Evolutionary conservation across 2,888 invertebrate genomes (phyloP).

Genomic region (Clanis bilineata): DNA sequence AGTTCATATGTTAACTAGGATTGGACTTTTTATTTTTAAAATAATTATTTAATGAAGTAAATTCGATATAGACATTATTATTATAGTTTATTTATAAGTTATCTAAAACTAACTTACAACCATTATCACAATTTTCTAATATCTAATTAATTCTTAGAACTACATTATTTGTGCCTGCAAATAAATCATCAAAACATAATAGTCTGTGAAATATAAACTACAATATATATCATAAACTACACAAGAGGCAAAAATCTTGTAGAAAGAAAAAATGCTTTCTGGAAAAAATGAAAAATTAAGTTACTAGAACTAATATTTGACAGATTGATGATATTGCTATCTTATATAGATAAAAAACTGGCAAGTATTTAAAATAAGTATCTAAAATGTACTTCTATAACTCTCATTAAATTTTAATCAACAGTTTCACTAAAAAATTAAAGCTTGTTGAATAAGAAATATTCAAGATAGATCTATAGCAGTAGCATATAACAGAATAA

Average conservation of each 20-base stretch:
- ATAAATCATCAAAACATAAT: conserved; percentile 39
- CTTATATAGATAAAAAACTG: no score
- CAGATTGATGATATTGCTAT: no score
- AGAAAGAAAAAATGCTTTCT: background rate
- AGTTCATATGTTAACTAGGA: no score
- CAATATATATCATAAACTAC: background rate
- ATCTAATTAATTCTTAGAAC: conserved; percentile 23
- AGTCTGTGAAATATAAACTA: conserved; percentile 19
- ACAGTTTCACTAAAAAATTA: no score
- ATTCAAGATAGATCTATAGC: background rate
- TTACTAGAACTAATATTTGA: no score
- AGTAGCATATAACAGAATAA: background rate
- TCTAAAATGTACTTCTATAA: no score
- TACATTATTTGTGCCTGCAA: conserved; percentile 32
- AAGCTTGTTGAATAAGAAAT: no score
- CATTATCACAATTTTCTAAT: conserved; percentile 54
- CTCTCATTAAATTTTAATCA: no score
- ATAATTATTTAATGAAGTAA: background rate
- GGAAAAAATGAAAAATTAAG: conserved; percentile 1
- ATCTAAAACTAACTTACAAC: background rate
- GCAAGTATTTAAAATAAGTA: no score
- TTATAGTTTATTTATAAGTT: conserved; percentile 7
- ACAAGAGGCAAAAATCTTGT: background rate
- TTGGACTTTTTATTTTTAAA: background rate
- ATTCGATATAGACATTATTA: background rate